A percentile compares a stretch with the other conserved stretches of the same genome.
phyloP scores from a whole-genome alignment of 2,797 vertebrate genomes.

The Amphiprion clarkii region DNA sequence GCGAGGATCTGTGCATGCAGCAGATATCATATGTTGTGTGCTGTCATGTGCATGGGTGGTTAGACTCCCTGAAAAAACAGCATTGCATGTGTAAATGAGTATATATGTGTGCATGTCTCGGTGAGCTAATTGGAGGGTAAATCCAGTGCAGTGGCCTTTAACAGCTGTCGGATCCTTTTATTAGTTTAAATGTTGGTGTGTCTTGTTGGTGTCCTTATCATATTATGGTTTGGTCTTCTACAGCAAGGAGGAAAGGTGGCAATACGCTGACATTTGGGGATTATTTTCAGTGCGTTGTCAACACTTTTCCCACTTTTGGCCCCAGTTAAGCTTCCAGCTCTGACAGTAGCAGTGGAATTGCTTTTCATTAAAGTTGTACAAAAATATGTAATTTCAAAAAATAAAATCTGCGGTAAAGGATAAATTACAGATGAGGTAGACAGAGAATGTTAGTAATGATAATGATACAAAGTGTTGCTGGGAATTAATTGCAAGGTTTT shows the following conservation, averaged over 20 bases:
- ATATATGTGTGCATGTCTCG: conserved; percentile 11
- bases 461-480: not conserved
- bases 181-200: conserved; percentile 12
- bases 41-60: not conserved
- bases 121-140: conserved; percentile 51
- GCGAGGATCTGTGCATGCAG: not conserved
- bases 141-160: conserved; percentile 64
- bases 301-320: not conserved
- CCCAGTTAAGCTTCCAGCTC: not conserved
- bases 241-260: not conserved
- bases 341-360: not conserved
- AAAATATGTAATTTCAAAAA: not conserved
- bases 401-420: not conserved
- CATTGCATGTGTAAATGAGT: conserved; percentile 3
- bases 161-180: conserved; percentile 51
- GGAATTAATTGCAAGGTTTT: not conserved
- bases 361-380: not conserved
- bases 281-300: not conserved
- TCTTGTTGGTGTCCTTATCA: not conserved
- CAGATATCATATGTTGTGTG: conserved; percentile 10
- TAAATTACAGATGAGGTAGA: not conserved
- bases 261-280: not conserved
- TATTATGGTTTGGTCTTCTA: not conserved
- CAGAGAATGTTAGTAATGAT: not conserved
- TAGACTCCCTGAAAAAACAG: not conserved